Evolutionary conservation across 2,888 invertebrate genomes (phyloP), one percentile per base, ranked within the genome.

Genomic region (Cheiracanthium punctorium): DNA sequence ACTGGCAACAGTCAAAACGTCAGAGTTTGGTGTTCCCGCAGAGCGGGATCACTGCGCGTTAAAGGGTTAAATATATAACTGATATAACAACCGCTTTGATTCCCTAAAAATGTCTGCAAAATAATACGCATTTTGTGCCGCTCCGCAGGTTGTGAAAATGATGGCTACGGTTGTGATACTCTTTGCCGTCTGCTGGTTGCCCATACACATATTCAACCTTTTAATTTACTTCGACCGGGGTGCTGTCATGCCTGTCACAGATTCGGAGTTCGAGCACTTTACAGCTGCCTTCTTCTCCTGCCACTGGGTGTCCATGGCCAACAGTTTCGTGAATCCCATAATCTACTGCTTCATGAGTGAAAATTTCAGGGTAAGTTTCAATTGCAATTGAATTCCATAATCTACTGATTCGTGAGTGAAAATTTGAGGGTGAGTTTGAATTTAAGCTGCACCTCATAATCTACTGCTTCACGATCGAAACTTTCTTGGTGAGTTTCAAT

Each of bases 121-220:
- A n/a, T n/a, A n/a, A n/a, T n/a, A n/a, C n/a, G n/a, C n/a, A n/a
- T n/a, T n/a, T n/a, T n/a, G n/a, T n/a, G n/a, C n/a, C n/a, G 7
- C 10, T 37, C 10, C 10, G 10, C 64, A 89, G 89, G 88, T 89
- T 1, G 85, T 89, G 43, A 89, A 89, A 73, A 89, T 89, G 89
- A 79, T 89, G 76, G 84, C 88, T 10, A 88, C 87, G 1, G 89
- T 89, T 20, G 89, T 89, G 14, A 33, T 86, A 0, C 82, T 89
- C 20, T 89, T 89, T 58, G 85, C 88, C 4, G 58, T 89, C 7
- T 89, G 89, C 67, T 89, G 89, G 89, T 82, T 89, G 52, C 89
- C 89, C 17, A 87, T 89, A n/a, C 89, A 89, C 14, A 93, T 95
- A 77, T 92, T 89, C 74, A 88, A 82, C 73, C 71, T 89, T 29